phyloP scores from a whole-genome alignment of 1,140 invertebrate species.

The Homalodisca vitripennis region DNA sequence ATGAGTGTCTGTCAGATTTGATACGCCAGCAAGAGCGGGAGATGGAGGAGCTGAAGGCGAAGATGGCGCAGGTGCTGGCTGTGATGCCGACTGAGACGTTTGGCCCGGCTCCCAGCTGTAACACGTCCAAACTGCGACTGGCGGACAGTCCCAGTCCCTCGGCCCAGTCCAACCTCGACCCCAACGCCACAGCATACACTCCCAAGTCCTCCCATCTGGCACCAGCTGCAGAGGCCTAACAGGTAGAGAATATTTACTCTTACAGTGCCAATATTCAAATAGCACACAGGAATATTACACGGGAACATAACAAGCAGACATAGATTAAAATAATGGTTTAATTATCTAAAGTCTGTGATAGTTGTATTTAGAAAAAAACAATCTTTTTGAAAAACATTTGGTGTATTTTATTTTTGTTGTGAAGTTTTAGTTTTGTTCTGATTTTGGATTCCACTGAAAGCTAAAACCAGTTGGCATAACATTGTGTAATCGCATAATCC shows the following conservation, averaged over 20 bases:
- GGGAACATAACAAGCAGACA: too few relatives aligned
- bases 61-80: constrained; percentile 87
- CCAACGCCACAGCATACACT: constrained; percentile 89
- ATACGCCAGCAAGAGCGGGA: constrained; percentile 84
- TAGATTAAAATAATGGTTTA: too few relatives aligned
- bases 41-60: constrained; percentile 85
- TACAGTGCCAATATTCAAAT: too few relatives aligned
- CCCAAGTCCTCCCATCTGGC: constrained; percentile 58
- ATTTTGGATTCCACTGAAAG: too few relatives aligned
- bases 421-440: too few relatives aligned
- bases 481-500: too few relatives aligned
- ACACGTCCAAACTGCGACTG: constrained; percentile 61
- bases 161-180: constrained; percentile 73
- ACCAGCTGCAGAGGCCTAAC: constrained; percentile 37
- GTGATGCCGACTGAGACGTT: constrained; percentile 81
- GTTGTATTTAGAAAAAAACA: too few relatives aligned
- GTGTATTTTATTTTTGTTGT: too few relatives aligned
- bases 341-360: too few relatives aligned
- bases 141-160: constrained; percentile 42
- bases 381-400: too few relatives aligned
- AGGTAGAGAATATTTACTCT: constrained; percentile 5
- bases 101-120: constrained; percentile 47
- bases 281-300: too few relatives aligned
- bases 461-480: too few relatives aligned
- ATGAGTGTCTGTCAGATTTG: constrained; percentile 55